Percentiles rank a stretch among this genome's conserved stretches.
Evolutionary conservation across 2,888 invertebrate genomes (phyloP).

Genomic region (Stenolophus ochropezus): DNA sequence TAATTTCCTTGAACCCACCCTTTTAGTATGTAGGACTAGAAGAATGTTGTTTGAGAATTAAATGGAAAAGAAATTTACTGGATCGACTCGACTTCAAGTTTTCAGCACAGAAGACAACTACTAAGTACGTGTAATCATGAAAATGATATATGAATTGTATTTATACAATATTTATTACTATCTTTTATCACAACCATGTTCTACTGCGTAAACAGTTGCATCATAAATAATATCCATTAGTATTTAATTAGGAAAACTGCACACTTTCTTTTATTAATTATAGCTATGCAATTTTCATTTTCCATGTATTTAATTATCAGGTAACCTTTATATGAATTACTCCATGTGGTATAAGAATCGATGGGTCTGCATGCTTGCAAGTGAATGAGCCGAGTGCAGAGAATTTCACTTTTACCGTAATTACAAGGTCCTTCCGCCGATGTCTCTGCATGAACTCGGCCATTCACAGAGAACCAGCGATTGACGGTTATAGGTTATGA

Average conservation of each 20-base stretch:
- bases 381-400: conserved; percentile 7
- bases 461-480: not conserved
- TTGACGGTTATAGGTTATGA: not conserved
- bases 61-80: too few relatives aligned
- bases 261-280: conserved; percentile 24
- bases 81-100: too few relatives aligned
- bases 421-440: conserved; percentile 43
- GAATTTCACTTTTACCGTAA: conserved; percentile 41
- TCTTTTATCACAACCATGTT: too few relatives aligned
- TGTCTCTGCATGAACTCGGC: not conserved
- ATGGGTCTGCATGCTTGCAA: not conserved
- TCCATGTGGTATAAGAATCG: not conserved
- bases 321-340: conserved; percentile 39
- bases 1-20: too few relatives aligned
- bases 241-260: not conserved
- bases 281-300: conserved; percentile 2
- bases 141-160: too few relatives aligned
- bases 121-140: too few relatives aligned
- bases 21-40: too few relatives aligned
- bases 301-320: conserved; percentile 7
- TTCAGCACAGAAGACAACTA: too few relatives aligned
- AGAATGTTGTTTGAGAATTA: too few relatives aligned
- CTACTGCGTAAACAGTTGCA: too few relatives aligned
- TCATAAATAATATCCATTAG: not conserved
- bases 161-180: too few relatives aligned